Evolutionary conservation across 2,888 invertebrate genomes (phyloP).

Genomic region (Stramonita haemastoma): DNA sequence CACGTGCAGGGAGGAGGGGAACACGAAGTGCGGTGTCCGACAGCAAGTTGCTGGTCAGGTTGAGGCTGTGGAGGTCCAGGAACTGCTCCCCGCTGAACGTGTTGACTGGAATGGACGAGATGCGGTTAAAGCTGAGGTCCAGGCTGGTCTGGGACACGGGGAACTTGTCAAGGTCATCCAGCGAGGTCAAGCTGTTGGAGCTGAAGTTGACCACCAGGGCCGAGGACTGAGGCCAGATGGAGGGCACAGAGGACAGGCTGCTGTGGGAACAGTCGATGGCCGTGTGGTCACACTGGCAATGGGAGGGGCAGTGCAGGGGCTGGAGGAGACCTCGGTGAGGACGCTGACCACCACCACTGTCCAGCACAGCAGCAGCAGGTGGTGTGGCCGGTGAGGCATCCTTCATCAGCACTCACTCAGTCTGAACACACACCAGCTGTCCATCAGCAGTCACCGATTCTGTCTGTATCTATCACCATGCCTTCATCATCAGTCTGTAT

Average conservation of each 20-base stretch:
- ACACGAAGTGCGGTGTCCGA: constrained; percentile 38
- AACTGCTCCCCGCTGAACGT: neutral
- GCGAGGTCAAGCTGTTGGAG: constrained; percentile 36
- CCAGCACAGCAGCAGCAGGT: neutral
- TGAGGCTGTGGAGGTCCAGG: constrained; percentile 37
- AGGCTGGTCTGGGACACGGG: constrained; percentile 14
- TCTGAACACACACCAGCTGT: neutral
- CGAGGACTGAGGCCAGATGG: neutral
- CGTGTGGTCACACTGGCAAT: constrained; percentile 21
- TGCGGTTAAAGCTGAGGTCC: constrained; percentile 41
- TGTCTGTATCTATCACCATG: no score
- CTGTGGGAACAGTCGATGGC: constrained; percentile 37
- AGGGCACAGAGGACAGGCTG: constrained; percentile 19
- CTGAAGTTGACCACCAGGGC: constrained; percentile 36
- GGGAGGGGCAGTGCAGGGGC: constrained; percentile 13
- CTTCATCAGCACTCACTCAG: neutral
- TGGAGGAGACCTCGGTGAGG: neutral
- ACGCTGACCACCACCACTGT: neutral
- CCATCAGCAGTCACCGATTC: no score
- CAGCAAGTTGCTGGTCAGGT: constrained; percentile 51
- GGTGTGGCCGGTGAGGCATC: no score
- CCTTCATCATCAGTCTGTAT: no score
- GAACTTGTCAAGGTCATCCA: constrained; percentile 9
- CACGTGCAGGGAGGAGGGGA: constrained; percentile 40
- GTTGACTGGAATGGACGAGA: constrained; percentile 26